These are phyloP conservation scores for Morpho deidamia DNA, from an alignment of 2,888 invertebrate genomes.

Conservation along the genomic window DNA sequence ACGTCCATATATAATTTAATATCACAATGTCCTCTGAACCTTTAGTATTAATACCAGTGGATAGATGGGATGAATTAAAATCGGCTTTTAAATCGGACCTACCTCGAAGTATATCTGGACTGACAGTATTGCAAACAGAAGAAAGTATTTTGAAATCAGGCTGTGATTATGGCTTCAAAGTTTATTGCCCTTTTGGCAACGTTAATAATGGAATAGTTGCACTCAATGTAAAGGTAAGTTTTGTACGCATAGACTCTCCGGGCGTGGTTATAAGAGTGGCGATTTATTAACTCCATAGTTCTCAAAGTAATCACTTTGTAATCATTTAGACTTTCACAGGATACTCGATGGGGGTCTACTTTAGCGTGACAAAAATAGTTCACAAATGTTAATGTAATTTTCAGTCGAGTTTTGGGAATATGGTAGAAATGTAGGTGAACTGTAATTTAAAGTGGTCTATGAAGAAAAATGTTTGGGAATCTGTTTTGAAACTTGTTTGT, in stretches of 20 bases:
- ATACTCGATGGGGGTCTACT: too few relatives aligned
- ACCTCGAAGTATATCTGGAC: constrained; percentile 32
- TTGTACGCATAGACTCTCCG: not conserved
- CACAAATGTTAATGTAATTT: too few relatives aligned
- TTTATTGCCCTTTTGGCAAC: constrained; percentile 38
- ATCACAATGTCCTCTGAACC: not conserved
- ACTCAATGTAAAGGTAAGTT: constrained; percentile 42
- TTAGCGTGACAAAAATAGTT: too few relatives aligned
- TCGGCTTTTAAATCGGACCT: constrained; percentile 17
- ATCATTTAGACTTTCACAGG: too few relatives aligned
- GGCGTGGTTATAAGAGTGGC: too few relatives aligned
- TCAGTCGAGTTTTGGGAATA: too few relatives aligned
- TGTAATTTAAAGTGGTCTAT: too few relatives aligned
- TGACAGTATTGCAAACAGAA: constrained; percentile 28
- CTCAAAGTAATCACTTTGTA: too few relatives aligned
- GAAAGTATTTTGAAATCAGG: constrained; percentile 26
- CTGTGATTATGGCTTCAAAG: constrained; percentile 29
- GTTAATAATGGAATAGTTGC: constrained; percentile 38
- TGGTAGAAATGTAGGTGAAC: too few relatives aligned
- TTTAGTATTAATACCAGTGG: not conserved
- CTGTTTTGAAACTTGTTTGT: too few relatives aligned
- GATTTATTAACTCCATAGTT: too few relatives aligned
- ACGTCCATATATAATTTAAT: not conserved
- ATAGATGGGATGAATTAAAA: constrained; percentile 1
- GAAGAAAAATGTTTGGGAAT: too few relatives aligned